phyloP scores from a whole-genome alignment of 2,888 invertebrate genomes.

The Diachrysia chrysitis region DNA sequence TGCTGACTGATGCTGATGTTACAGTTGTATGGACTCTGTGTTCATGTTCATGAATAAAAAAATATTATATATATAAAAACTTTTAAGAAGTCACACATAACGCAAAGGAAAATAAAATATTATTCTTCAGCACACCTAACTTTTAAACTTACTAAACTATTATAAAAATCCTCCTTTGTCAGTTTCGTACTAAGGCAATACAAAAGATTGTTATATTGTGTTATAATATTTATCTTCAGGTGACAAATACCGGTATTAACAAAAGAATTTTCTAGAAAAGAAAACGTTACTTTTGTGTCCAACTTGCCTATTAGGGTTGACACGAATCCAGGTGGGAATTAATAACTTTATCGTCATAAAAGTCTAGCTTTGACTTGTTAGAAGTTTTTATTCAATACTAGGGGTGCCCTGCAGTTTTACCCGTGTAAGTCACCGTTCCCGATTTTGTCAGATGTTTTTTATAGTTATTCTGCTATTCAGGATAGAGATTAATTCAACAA shows the following conservation, averaged over 20 bases:
- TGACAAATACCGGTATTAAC: constrained; percentile 29
- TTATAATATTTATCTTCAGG: constrained; percentile 15
- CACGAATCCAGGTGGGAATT: background rate
- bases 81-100: too few relatives aligned
- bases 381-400: background rate
- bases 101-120: too few relatives aligned
- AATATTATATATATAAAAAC: too few relatives aligned
- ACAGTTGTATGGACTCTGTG: too few relatives aligned
- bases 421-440: too few relatives aligned
- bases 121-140: background rate
- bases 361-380: background rate
- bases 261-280: constrained; percentile 18
- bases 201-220: background rate
- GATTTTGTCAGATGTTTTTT: too few relatives aligned
- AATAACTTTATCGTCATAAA: background rate
- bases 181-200: background rate
- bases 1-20: too few relatives aligned
- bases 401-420: too few relatives aligned
- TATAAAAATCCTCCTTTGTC: background rate
- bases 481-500: too few relatives aligned
- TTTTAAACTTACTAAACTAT: background rate
- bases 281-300: constrained; percentile 24
- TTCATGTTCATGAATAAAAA: too few relatives aligned
- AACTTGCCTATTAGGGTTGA: constrained; percentile 28
- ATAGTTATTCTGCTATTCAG: too few relatives aligned